Evolutionary conservation across 2,888 invertebrate genomes (phyloP), one percentile per base, ranked within the genome.

Genomic region (Eledona agricola): DNA sequence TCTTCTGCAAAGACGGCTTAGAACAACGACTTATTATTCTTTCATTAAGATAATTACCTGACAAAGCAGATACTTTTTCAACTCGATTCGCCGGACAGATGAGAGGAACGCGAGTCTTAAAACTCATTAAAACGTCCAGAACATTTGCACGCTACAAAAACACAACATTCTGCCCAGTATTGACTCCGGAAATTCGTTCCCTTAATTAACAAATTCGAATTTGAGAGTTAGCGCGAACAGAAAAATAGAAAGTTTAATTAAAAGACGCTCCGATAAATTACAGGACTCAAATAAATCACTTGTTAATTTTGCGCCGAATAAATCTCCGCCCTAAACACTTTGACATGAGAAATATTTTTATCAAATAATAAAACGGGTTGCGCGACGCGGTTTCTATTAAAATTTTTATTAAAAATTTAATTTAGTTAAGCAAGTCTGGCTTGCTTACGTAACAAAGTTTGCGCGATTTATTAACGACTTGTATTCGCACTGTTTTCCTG

Each of bases 401-500:
- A 52, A 51, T 38, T 52, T 52, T 52, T 52, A 46, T 52, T 52
- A 52, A 52, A 52, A 46, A 46, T 51, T 45, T 51, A 35, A 51
- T 45, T 51, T 35, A 45, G 43, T 51, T 45, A 51, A 51, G 25
- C 38, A 31, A 25, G 22, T 34, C 26, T 22, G 51, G 26, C 37
- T 40, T 40, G 46, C 46, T 46, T 35, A 46, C 17, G 35, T 35
- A 46, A 46, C 46, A 26, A 34, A 34, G 35, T 46, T 46, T 34
- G 17, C 32, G 46, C 17, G 20, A 47, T 47, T 47, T 47, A 29
- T 47, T 47, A 47, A 46, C 1, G 15, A 19, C 11, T 43, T 43
- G 31, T 31, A 43, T 10, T 16, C 20, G 11, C 9, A 43, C 19
- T 31, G 43, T 7, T 31, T 31, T 42, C 19, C 19, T 5, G 9